Percentiles rank a stretch among this genome's conserved stretches.
Evolutionary conservation across 2,888 invertebrate species (phyloP).

Genomic region (Toxonevra muliebris): DNA sequence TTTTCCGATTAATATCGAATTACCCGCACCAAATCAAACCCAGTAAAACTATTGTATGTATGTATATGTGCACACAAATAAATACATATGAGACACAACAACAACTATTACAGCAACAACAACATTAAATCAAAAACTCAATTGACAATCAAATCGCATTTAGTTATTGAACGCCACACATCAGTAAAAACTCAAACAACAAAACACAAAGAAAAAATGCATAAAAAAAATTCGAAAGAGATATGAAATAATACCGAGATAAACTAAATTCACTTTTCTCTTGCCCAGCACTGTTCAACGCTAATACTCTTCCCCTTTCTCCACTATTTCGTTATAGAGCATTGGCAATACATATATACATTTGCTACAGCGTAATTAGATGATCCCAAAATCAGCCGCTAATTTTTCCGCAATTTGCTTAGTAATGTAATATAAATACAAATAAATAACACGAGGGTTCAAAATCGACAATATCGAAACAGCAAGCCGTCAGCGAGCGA

Average conservation of each 20-base stretch:
- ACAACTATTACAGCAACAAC: conserved; percentile 12
- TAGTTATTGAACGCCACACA: conserved; percentile 10
- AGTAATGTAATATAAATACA: conserved; percentile 65
- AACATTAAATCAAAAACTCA: conserved; percentile 31
- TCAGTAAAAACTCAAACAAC: not conserved
- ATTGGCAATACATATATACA: conserved; percentile 4
- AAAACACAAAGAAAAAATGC: not conserved
- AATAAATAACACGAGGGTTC: conserved; percentile 36
- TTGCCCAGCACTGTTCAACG: too few relatives aligned
- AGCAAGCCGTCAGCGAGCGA: conserved; percentile 18
- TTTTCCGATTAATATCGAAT: conserved; percentile 31
- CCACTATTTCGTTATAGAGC: not conserved
- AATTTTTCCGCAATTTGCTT: conserved; percentile 67
- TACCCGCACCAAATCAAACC: conserved; percentile 16
- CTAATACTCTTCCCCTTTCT: not conserved
- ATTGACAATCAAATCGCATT: conserved; percentile 31
- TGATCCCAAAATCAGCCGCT: conserved; percentile 66
- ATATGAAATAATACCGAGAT: conserved; percentile 23
- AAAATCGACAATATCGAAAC: conserved; percentile 3
- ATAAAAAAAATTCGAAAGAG: conserved; percentile 26
- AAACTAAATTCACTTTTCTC: conserved; percentile 6
- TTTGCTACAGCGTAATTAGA: conserved; percentile 57
- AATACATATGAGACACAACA: conserved; percentile 2
- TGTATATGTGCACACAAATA: not conserved
- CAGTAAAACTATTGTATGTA: not conserved